These are phyloP conservation scores for Tenualosa thibaudeaui DNA, from an alignment of 2,797 vertebrate species.

Conservation along the genomic window DNA sequence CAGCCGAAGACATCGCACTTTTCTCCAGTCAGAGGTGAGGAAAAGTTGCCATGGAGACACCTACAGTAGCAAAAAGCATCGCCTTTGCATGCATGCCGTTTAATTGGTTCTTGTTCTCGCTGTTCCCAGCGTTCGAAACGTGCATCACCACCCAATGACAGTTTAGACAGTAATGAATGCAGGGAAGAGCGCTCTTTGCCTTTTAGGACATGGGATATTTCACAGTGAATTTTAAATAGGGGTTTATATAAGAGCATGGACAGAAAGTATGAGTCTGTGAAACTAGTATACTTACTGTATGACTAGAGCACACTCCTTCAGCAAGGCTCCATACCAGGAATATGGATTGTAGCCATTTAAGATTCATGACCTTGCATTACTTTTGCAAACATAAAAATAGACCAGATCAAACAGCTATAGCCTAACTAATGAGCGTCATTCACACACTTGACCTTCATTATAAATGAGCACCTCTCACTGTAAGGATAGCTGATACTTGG, in stretches of 20 bases:
- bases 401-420: background rate
- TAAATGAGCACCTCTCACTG: background rate
- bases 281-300: background rate
- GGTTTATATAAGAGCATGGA: background rate
- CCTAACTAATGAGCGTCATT: background rate
- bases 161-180: slow-evolving; percentile 1
- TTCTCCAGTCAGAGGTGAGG: slow-evolving; percentile 3
- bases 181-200: background rate
- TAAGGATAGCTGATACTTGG: background rate
- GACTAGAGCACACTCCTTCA: background rate
- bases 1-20: background rate
- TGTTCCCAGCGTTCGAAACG: background rate
- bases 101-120: slow-evolving; percentile 39
- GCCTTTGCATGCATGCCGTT: background rate
- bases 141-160: background rate
- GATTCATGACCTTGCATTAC: background rate
- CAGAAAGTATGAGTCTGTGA: background rate
- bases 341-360: background rate
- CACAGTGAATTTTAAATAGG: slow-evolving; percentile 29
- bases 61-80: slow-evolving; percentile 23
- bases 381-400: background rate
- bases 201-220: background rate
- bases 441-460: background rate
- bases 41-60: slow-evolving; percentile 38
- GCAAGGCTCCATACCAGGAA: background rate